Evolutionary conservation across 2,888 invertebrate species (phyloP), one percentile per base, ranked within the genome.

Genomic region (Isoperla grammatica): DNA sequence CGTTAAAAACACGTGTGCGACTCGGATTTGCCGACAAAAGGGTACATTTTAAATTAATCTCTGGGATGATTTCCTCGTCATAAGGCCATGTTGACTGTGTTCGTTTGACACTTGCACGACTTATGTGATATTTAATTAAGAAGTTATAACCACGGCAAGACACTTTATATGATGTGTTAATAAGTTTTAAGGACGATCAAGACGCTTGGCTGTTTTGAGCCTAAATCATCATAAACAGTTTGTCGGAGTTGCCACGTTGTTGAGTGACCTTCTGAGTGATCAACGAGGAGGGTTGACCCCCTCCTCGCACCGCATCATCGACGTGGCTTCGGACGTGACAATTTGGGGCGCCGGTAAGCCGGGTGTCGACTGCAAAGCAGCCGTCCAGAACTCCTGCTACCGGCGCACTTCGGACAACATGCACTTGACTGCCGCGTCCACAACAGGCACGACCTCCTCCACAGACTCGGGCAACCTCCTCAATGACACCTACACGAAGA

Each of bases 401-500:
- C 57, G 60, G 19, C 59, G 59, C 17, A 23, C 57, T 37, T 58
- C 55, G 48, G 61, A 63, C 50, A 59, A 60, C 45, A 78, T 78
- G 76, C 77, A 78, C 69, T 72, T 76, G 59, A 76, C 80, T 68
- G 74, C 75, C 68, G 77, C 75, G 72, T 75, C 76, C 66, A 74
- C 75, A 69, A 75, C 75, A 68, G 77, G 78, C 64, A 69, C 71
- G 58, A 46, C 72, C 67, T 83, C 81, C 69, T 79, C 81, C 69
- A 83, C 86, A 61, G 84, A 86, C 73, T 83, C 66, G 79, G 87
- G 67, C 64, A 49, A 49, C 49, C 69, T 70, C 45, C 81, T 89
- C 66, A 88, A 88, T 73, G 89, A 90, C 76, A 88, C 88, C 65
- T 89, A 88, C 78, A 89, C 88, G 59, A 90, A 90, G 78, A 87